Evolutionary conservation across 2,797 vertebrate genomes (phyloP), one percentile per base, ranked within the genome.

Genomic region (Emydoidea blandingii): DNA sequence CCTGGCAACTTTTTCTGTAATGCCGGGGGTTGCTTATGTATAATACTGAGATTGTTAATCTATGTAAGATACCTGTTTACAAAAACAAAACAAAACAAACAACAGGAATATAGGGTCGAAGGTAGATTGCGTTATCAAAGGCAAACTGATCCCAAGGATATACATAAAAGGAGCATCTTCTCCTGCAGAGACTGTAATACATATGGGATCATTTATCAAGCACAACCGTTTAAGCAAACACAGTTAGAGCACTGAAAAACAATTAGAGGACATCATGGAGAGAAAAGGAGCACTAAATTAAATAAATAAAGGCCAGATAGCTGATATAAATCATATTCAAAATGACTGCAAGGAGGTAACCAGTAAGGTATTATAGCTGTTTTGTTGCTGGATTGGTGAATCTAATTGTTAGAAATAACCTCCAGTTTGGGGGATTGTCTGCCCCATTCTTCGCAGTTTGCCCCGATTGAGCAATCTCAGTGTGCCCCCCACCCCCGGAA

Each of bases 231-330:
- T 34, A 56, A 78, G 25, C 49, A 95, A 96, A 72, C 54, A 76
- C 31, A 94, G 25, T 21, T 87, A 88, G 65, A 50, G 37, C 29
- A n/a, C 47, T 90, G 15, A 88, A 87, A 82, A 95, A 91, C 9
- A 81, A 31, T 94, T 92, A 96, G 54, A 93, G 5, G 4, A 5
- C 7, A 81, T 50, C 4, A 12, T 6, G 21, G 92, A 92, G 21
- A 47, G 54, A 88, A 95, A 95, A 6, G 5, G 34, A 53, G 89
- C 50, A 44, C 7, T 41, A 14, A 78, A 88, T 91, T 65, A 27
- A 59, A 31, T 59, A 65, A 65, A n/a, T n/a, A 65, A n/a, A 65
- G 62, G 62, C 31, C 31, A 65, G 8, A 65, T 19, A 65, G 34
- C 14, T 65, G 16, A 16, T 65, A n/a, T 65, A n/a, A 65, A 18